A percentile compares a stretch with the other conserved stretches of the same genome.
Conservation (phyloP, 64 coral and sea anemone genomes). For the Montipora efflorescens region DNA sequence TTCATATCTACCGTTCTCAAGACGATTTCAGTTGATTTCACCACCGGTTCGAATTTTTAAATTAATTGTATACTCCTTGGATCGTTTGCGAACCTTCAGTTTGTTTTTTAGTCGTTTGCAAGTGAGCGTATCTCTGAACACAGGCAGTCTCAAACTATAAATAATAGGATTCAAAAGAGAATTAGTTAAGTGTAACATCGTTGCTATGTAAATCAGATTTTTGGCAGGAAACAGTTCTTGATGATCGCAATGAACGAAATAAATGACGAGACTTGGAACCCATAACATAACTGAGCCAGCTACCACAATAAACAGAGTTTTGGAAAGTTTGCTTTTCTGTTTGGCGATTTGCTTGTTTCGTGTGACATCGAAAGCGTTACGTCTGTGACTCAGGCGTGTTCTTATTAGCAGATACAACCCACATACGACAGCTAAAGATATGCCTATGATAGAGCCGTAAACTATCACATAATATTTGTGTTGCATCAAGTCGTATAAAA, state of each 20-base stretch:
- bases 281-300: conserved; percentile 1
- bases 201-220: background rate
- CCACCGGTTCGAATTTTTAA: too few relatives aligned
- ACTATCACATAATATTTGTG: background rate
- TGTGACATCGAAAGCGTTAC: background rate
- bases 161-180: background rate
- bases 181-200: background rate
- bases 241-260: background rate
- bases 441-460: background rate
- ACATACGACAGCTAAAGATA: background rate
- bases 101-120: background rate
- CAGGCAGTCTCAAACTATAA: conserved; percentile 1
- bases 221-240: background rate
- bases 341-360: background rate
- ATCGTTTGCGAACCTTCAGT: too few relatives aligned
- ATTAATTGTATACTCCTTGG: too few relatives aligned
- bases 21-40: too few relatives aligned
- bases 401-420: background rate
- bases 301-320: conserved; percentile 19
- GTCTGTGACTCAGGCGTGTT: background rate
- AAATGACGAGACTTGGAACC: background rate
- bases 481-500: background rate
- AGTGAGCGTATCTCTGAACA: background rate
- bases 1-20: too few relatives aligned
- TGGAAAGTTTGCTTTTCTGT: background rate